Percentiles rank a stretch among this genome's conserved stretches.
Evolutionary conservation across 2,888 invertebrate genomes (phyloP).

Genomic region (Drosophila formosana): DNA sequence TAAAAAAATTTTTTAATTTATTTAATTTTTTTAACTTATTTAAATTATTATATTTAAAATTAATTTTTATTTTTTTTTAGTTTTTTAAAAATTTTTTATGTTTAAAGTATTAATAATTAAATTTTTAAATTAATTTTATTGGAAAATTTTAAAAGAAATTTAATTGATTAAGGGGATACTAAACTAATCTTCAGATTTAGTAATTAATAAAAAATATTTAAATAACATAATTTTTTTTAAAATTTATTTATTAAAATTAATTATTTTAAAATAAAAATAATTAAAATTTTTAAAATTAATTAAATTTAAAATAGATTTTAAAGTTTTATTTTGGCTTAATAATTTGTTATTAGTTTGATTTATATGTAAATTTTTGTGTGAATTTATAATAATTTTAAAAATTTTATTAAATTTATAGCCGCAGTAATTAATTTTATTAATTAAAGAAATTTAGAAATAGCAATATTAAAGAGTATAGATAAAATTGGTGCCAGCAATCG

Average conservation of each 20-base stretch:
- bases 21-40: constrained; percentile 9
- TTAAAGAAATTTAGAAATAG: constrained; percentile 88
- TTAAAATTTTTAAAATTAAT: background rate
- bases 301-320: constrained; percentile 22
- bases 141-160: constrained; percentile 1
- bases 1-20: constrained; percentile 88
- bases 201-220: constrained; percentile 28
- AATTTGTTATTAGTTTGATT: constrained; percentile 86
- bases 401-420: constrained; percentile 83
- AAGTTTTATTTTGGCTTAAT: constrained; percentile 86
- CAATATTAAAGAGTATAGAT: constrained; percentile 86
- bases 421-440: constrained; percentile 87
- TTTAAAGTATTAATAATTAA: constrained; percentile 5
- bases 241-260: constrained; percentile 5
- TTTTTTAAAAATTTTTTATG: background rate
- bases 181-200: constrained; percentile 19
- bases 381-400: constrained; percentile 84
- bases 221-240: background rate
- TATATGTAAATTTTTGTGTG: constrained; percentile 87
- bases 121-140: background rate
- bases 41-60: constrained; percentile 1
- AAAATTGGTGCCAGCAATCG: constrained; percentile 89
- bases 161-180: background rate
- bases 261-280: constrained; percentile 12
- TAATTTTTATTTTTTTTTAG: background rate